Conservation (phyloP, 2,113 vertebrate genomes). For the Euleptes europaea region DNA sequence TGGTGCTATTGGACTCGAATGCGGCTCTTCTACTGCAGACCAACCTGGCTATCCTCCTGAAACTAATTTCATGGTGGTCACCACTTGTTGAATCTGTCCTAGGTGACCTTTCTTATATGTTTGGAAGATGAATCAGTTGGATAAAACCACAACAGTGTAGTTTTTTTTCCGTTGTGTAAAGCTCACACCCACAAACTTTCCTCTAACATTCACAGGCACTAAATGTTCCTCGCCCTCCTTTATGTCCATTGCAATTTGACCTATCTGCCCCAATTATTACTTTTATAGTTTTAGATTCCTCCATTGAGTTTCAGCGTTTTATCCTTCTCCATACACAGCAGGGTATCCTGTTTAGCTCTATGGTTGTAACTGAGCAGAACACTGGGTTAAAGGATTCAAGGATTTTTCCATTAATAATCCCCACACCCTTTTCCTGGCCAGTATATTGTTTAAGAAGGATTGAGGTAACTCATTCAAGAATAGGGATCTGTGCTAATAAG, state of each 20-base stretch:
- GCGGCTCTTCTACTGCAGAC: too few relatives aligned
- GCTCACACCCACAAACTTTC: not conserved
- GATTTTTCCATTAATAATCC: constrained; percentile 71
- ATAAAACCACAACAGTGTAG: not conserved
- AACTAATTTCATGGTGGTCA: too few relatives aligned
- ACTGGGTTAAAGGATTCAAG: constrained; percentile 59
- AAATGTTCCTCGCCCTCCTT: fast-evolving
- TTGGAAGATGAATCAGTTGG: not conserved
- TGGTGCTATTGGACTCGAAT: too few relatives aligned
- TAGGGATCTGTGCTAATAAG: constrained; percentile 28
- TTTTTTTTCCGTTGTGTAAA: not conserved
- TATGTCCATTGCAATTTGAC: not conserved
- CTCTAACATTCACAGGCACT: not conserved
- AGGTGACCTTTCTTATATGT: not conserved
- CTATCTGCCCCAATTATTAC: constrained; percentile 45
- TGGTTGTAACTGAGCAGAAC: constrained; percentile 56
- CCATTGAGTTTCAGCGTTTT: constrained; percentile 40
- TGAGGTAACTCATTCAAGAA: constrained; percentile 73
- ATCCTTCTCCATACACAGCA: constrained; percentile 25
- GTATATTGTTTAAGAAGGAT: constrained; percentile 57
- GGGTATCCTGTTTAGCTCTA: constrained; percentile 61
- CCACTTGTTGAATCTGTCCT: not conserved
- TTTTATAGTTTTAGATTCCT: constrained; percentile 11
- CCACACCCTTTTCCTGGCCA: constrained; percentile 67
- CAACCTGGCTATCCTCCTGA: too few relatives aligned